phyloP scores from a whole-genome alignment of 2,797 vertebrate species.

The Alexandromys oeconomus region DNA sequence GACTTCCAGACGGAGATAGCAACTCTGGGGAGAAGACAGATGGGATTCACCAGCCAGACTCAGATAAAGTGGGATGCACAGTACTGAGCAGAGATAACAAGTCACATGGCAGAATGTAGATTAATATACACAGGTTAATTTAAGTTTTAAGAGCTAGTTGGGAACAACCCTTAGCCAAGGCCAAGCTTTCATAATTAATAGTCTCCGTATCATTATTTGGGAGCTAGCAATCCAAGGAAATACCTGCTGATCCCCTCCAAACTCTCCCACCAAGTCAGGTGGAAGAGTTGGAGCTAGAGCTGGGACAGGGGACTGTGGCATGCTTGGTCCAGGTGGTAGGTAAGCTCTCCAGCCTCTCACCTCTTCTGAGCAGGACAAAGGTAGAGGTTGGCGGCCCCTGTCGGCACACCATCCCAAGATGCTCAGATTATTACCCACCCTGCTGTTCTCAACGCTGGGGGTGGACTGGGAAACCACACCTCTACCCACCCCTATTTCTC shows the following conservation, averaged over 20 bases:
- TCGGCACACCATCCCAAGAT: neutral
- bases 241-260: neutral
- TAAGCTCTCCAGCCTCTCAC: constrained; percentile 82
- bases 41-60: neutral
- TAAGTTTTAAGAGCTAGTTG: neutral
- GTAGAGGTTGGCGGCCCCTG: neutral
- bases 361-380: neutral
- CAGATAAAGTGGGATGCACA: neutral
- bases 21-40: neutral
- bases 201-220: neutral
- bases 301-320: constrained; percentile 91
- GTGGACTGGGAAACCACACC: neutral
- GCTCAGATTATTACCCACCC: neutral
- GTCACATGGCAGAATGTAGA: neutral
- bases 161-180: neutral
- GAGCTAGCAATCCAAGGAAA: neutral
- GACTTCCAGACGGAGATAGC: neutral
- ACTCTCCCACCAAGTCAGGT: constrained; percentile 83
- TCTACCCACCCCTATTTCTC: neutral
- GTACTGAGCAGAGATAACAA: neutral
- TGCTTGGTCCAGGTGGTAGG: constrained; percentile 94
- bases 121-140: neutral
- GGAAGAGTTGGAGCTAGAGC: constrained; percentile 91
- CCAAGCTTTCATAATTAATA: neutral
- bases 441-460: neutral